phyloP scores from a whole-genome alignment of 2,113 vertebrate genomes.

The Alligator sinensis region DNA sequence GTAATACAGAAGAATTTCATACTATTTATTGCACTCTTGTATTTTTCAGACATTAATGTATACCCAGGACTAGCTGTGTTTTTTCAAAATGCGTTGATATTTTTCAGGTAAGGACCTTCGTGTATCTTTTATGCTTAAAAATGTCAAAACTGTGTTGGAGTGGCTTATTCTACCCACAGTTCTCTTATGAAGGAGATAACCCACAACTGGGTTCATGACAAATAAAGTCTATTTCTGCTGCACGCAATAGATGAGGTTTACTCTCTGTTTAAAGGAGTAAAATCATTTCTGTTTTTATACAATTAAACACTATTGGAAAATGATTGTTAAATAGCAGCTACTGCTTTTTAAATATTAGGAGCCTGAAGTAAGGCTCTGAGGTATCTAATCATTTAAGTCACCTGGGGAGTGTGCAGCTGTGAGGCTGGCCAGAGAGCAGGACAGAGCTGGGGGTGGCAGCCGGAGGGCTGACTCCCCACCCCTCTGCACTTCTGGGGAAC shows the following conservation, averaged over 20 bases:
- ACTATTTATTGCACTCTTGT: slow-evolving; percentile 1
- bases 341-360: too few relatives aligned
- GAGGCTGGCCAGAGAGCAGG: too few relatives aligned
- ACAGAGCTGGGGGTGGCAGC: too few relatives aligned
- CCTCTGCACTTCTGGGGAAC: too few relatives aligned
- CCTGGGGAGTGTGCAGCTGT: too few relatives aligned
- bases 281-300: not conserved
- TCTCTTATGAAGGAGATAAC: not conserved
- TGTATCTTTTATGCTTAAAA: not conserved
- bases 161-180: not conserved
- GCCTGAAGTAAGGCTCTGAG: too few relatives aligned
- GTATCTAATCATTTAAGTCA: too few relatives aligned
- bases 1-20: not conserved
- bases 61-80: slow-evolving; percentile 92
- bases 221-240: not conserved
- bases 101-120: slow-evolving; percentile 88
- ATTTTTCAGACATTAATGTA: slow-evolving; percentile 82
- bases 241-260: not conserved
- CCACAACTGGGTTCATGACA: not conserved
- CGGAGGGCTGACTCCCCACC: too few relatives aligned
- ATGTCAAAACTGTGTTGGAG: not conserved
- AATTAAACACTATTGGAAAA: rapidly evolving
- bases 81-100: slow-evolving; percentile 96
- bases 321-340: not conserved
- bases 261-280: not conserved